Percentiles rank a stretch among this genome's conserved stretches.
phyloP scores from a whole-genome alignment of 2,888 invertebrate species.

The Dendrolimus pini region DNA sequence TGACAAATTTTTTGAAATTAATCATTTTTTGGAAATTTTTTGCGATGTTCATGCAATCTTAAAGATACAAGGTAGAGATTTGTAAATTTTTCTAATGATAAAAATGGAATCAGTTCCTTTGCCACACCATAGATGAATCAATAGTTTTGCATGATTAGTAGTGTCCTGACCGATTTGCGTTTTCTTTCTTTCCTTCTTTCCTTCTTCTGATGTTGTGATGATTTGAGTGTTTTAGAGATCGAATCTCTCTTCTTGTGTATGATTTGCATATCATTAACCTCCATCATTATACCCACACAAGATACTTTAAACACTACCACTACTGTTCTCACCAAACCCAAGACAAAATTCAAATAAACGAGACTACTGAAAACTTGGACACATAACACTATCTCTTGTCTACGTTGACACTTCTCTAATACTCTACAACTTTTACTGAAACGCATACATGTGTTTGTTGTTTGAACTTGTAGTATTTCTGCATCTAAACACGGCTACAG shows the following conservation, averaged over 20 bases:
- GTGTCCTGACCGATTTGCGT: constrained; percentile 48
- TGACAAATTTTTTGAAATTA: constrained; percentile 40
- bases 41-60: constrained; percentile 50
- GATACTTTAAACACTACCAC: constrained; percentile 50
- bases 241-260: constrained; percentile 19
- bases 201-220: constrained; percentile 33
- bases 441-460: constrained; percentile 45
- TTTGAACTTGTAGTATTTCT: constrained; percentile 12
- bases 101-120: constrained; percentile 71
- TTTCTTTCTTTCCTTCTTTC: constrained; percentile 34
- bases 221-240: constrained; percentile 39
- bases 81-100: constrained; percentile 47
- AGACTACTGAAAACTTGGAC: constrained; percentile 23
- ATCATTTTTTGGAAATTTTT: constrained; percentile 52
- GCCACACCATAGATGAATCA: constrained; percentile 75
- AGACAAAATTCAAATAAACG: constrained; percentile 38
- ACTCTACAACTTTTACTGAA: constrained; percentile 44
- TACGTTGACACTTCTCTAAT: constrained; percentile 10
- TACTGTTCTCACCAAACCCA: constrained; percentile 39
- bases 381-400: constrained; percentile 8
- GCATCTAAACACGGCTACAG: constrained; percentile 4
- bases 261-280: constrained; percentile 39
- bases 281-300: constrained; percentile 54
- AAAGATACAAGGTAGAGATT: constrained; percentile 57
- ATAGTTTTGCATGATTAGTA: constrained; percentile 54